Evolutionary conservation across 2,888 invertebrate species (phyloP).

Genomic region (Melangyna quadrimaculata): DNA sequence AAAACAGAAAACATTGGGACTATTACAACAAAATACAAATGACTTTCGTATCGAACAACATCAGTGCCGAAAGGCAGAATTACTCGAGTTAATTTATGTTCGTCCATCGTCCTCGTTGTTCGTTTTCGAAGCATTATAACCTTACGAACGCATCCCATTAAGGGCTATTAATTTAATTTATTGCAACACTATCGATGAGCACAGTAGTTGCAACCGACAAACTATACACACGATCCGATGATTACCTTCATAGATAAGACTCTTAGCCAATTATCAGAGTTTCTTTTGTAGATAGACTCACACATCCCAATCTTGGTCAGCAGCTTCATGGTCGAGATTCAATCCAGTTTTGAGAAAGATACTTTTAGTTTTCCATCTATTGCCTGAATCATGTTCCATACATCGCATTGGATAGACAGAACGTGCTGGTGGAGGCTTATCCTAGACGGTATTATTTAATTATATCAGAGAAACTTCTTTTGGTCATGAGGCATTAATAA

Average conservation of each 20-base stretch:
- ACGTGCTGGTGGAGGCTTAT: neutral
- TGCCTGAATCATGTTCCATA: neutral
- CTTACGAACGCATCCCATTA: slow-evolving; percentile 46
- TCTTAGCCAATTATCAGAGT: slow-evolving; percentile 43
- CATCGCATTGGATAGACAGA: neutral
- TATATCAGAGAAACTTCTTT: slow-evolving; percentile 8
- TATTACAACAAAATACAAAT: slow-evolving; percentile 39
- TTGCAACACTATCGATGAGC: slow-evolving; percentile 24
- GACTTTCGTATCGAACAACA: slow-evolving; percentile 4
- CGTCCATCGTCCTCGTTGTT: neutral
- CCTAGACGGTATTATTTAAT: slow-evolving; percentile 7
- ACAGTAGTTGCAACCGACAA: slow-evolving; percentile 29
- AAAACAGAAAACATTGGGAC: neutral
- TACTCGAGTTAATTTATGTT: slow-evolving; percentile 37
- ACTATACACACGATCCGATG: slow-evolving; percentile 35
- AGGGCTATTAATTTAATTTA: slow-evolving; percentile 58
- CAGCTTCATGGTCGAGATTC: neutral
- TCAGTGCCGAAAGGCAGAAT: slow-evolving; percentile 60
- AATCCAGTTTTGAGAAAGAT: slow-evolving; percentile 30
- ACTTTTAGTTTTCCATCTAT: neutral
- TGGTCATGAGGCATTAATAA: slow-evolving; percentile 8
- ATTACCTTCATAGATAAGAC: slow-evolving; percentile 43
- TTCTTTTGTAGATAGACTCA: neutral
- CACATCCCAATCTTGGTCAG: neutral
- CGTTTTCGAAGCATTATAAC: neutral